Evolutionary conservation across 2,888 invertebrate genomes (phyloP), one percentile per base, ranked within the genome.

Genomic region (Deilephila elpenor): DNA sequence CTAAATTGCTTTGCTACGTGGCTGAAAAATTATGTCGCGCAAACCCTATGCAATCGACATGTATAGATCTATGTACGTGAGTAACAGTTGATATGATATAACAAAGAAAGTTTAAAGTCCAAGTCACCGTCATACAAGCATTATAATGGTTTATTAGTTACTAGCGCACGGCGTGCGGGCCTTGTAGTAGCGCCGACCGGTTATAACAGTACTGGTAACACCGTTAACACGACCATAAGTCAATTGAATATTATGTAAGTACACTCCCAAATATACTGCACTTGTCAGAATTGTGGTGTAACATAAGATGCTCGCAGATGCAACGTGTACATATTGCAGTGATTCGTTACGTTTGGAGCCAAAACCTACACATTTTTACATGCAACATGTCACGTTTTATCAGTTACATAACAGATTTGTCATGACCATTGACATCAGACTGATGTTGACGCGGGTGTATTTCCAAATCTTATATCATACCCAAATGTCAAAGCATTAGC

Each of bases 161-260:
- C 67, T 25, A 67, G 44, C 25, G 37, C 11, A 29, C 64, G 20
- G 11, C 67, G 44, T 25, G 25, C 6, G n/a, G 64, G 44, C 67
- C 20, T 44, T 37, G 44, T 67, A 67, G 67, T 67, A 67, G 29
- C 34, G 29, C 17, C 56, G 34, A 51, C 67, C 51, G 67, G 67
- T 67, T 67, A 25, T 51, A 71, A 71, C 71, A 25, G 60, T 44
- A 34, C 60, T 67, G 44, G 67, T 67, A 51, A 25, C 25, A 67
- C 44, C 62, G 67, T 67, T 67, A 67, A 67, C 11, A 51, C 29
- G 67, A 25, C 67, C 67, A 67, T 67, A 51, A 17, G 60, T 67
- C 67, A 67, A 25, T 67, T 67, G 67, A 51, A 67, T 67, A 71
- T 59, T 59, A 70, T 70, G 70, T 74, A 70, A 67, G 64, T 25